These are phyloP conservation scores for Equus quagga DNA, from an alignment of 2,113 vertebrate species.

Conservation along the genomic window DNA sequence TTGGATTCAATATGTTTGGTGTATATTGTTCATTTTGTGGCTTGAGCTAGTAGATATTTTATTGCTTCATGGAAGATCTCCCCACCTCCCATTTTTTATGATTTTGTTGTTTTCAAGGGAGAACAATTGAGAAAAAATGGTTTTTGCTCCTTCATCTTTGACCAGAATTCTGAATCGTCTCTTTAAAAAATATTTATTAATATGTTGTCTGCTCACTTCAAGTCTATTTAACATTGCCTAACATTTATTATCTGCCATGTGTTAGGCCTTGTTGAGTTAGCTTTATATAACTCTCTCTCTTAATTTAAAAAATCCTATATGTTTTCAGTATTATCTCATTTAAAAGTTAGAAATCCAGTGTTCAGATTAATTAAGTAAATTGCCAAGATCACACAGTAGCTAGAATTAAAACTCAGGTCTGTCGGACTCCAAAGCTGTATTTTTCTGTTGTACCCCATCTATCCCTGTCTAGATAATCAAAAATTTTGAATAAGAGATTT, in stretches of 20 bases:
- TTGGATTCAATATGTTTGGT: slow-evolving; percentile 19
- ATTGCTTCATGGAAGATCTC: neutral
- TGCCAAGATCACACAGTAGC: neutral
- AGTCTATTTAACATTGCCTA: slow-evolving; percentile 35
- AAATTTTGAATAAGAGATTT: slow-evolving; percentile 34
- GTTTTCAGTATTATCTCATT: slow-evolving; percentile 29
- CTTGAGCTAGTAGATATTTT: neutral
- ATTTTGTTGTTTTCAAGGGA: slow-evolving; percentile 23
- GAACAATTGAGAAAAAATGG: slow-evolving; percentile 12
- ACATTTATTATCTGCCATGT: slow-evolving; percentile 2
- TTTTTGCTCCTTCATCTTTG: slow-evolving; percentile 42
- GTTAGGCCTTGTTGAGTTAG: neutral
- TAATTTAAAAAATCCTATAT: slow-evolving; percentile 12
- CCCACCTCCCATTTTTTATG: neutral
- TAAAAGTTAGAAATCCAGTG: slow-evolving; percentile 12
- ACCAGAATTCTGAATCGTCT: slow-evolving; percentile 42
- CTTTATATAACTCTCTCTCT: neutral
- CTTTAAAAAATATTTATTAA: slow-evolving; percentile 53
- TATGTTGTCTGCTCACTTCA: slow-evolving; percentile 4
- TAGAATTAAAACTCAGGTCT: slow-evolving; percentile 37
- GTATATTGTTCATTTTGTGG: neutral
- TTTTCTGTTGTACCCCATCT: neutral
- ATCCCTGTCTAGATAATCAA: neutral
- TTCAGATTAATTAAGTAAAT: slow-evolving; percentile 1
- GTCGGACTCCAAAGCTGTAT: neutral